A percentile compares a stretch with the other conserved stretches of the same genome.
These are phyloP conservation scores for Hyposmocoma kahamanoa DNA, from an alignment of 1,140 invertebrate species.

Conservation along the genomic window DNA sequence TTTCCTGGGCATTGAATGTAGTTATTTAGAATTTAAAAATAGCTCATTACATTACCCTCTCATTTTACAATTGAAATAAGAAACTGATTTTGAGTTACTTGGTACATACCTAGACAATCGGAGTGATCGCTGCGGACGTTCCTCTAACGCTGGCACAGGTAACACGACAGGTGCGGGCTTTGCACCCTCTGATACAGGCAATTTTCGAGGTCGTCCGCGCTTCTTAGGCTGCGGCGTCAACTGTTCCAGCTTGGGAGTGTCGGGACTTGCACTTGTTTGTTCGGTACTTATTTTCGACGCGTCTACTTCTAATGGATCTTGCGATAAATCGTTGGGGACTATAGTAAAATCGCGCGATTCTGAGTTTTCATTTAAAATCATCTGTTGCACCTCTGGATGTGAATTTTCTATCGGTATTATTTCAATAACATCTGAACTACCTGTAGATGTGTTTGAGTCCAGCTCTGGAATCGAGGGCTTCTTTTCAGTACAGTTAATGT, in stretches of 20 bases:
- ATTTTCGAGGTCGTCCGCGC: conserved; percentile 66
- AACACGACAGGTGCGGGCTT: conserved; percentile 32
- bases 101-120: conserved; percentile 54
- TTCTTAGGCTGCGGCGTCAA: conserved; percentile 64
- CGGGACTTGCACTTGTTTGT: conserved; percentile 7
- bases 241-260: conserved; percentile 31
- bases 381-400: conserved; percentile 48
- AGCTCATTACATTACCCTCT: neutral
- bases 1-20: too few species aligned
- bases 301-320: conserved; percentile 65
- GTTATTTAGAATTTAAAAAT: too few species aligned
- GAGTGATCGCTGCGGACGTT: conserved; percentile 61
- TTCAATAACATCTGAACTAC: conserved; percentile 39
- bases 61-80: neutral
- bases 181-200: conserved; percentile 49
- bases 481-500: conserved; percentile 45
- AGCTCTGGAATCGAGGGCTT: conserved; percentile 41
- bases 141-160: conserved; percentile 58
- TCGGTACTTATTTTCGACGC: conserved; percentile 30
- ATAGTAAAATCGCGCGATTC: conserved; percentile 59
- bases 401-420: conserved; percentile 40
- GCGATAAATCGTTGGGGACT: conserved; percentile 49
- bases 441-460: conserved; percentile 59
- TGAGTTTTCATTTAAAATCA: conserved; percentile 64
- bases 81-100: neutral